phyloP scores from a whole-genome alignment of 2,113 vertebrate genomes.

The Elephas maximus region DNA sequence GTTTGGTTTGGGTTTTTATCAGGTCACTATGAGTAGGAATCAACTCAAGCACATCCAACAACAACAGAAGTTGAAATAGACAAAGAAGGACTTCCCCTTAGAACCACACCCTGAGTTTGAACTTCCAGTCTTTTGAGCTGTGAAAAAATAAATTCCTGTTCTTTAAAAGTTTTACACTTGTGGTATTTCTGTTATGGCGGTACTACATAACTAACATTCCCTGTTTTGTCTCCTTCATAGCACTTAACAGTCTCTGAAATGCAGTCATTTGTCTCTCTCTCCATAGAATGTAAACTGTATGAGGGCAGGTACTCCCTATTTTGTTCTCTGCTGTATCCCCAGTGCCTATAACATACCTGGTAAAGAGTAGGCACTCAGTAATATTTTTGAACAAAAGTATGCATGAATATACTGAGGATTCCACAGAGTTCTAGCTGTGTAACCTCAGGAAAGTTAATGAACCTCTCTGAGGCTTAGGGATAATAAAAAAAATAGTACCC shows the following conservation, averaged over 20 bases:
- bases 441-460: not conserved
- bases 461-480: not conserved
- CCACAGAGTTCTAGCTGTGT: not conserved
- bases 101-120: too few relatives aligned
- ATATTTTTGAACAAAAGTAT: not conserved
- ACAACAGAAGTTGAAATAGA: too few relatives aligned
- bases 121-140: too few relatives aligned
- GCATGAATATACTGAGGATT: not conserved
- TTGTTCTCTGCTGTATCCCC: not conserved
- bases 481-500: not conserved
- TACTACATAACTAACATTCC: too few relatives aligned
- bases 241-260: not conserved
- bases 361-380: not conserved
- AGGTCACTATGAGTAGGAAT: too few relatives aligned
- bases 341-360: too few relatives aligned
- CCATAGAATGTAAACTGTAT: not conserved
- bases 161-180: too few relatives aligned
- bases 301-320: not conserved
- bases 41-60: too few relatives aligned
- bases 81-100: too few relatives aligned
- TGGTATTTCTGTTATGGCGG: too few relatives aligned
- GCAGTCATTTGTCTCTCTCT: not conserved
- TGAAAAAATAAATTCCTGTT: too few relatives aligned
- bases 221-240: not conserved
- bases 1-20: too few relatives aligned